Percentiles rank a stretch among this genome's conserved stretches.
phyloP scores from a whole-genome alignment of 2,797 vertebrate species.

The Aeoliscus strigatus region DNA sequence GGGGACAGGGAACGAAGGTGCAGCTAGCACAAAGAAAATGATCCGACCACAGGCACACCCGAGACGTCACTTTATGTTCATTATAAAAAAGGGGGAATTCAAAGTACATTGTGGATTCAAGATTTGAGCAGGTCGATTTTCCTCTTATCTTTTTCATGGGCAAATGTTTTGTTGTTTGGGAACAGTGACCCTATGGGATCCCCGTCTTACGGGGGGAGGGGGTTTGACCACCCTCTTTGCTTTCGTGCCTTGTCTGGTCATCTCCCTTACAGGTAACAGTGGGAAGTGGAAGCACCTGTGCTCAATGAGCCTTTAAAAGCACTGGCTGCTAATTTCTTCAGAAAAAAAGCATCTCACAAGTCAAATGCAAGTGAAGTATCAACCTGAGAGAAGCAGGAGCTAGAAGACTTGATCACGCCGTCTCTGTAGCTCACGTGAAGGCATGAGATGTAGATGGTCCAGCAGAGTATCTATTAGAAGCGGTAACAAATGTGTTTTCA shows the following conservation, averaged over 20 bases:
- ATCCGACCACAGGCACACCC: slow-evolving; percentile 37
- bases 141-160: too few relatives aligned
- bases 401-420: slow-evolving; percentile 50
- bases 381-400: slow-evolving; percentile 49
- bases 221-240: too few relatives aligned
- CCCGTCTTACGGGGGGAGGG: too few relatives aligned
- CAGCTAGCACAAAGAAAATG: slow-evolving; percentile 21
- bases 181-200: too few relatives aligned
- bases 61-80: not conserved
- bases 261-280: too few relatives aligned
- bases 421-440: slow-evolving; percentile 41
- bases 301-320: too few relatives aligned
- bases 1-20: slow-evolving; percentile 1
- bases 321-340: too few relatives aligned
- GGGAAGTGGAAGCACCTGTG: slow-evolving; percentile 4
- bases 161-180: too few relatives aligned
- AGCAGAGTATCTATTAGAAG: slow-evolving; percentile 56
- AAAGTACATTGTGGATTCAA: too few relatives aligned
- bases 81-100: not conserved
- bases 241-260: too few relatives aligned
- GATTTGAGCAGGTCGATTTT: too few relatives aligned
- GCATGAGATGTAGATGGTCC: slow-evolving; percentile 49
- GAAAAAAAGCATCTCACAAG: slow-evolving; percentile 51
- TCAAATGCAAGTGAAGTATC: slow-evolving; percentile 49
- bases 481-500: slow-evolving; percentile 17